Evolutionary conservation across 2,797 vertebrate genomes (phyloP), one percentile per base, ranked within the genome.

Genomic region (Sebastes melanostomus): DNA sequence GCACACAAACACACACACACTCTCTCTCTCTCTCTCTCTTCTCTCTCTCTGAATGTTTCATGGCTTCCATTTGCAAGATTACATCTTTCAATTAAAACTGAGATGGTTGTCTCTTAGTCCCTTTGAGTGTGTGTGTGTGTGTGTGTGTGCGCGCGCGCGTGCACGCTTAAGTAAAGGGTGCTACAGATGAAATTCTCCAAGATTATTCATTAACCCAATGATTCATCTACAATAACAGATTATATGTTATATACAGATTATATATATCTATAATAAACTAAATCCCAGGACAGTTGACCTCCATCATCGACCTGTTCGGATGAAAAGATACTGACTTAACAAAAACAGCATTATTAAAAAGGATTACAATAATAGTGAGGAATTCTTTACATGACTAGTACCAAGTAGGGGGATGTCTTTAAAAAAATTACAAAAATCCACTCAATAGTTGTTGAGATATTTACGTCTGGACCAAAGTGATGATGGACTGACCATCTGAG

Each of bases 71-170:
- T 92, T 90, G 72, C 85, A 90, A 93, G 91, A 94, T 93, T 92
- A 84, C 80, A 94, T 94, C 92, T 94, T 93, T 94, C 91, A 93
- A 90, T 94, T 93, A 94, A 91, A 89, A 90, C 81, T 46, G 54
- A 90, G 92, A 93, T 93, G 83, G 85, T 86, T 92, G 87, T 91
- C 91, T 93, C 58, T 78, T 27, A 32, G 66, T 75, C 56, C 55
- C 24, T 46, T 34, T 75, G 38, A 3, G 55, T 80, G 65, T 63
- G 38, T 42, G 74, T 54, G 61, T 66, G 42, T 27, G 52, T 36
- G 29, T 29, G 13, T 1, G 54, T 38, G 38, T 70, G 38, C 1
- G 55, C 54, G 65, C 62, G 22, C 62, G 46, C 74, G 42, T 63
- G 22, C 34, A 34, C 24, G 52, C 30, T 10, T 3, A 20, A 50